phyloP scores from a whole-genome alignment of 2,113 vertebrate genomes.

The Sapajus apella region DNA sequence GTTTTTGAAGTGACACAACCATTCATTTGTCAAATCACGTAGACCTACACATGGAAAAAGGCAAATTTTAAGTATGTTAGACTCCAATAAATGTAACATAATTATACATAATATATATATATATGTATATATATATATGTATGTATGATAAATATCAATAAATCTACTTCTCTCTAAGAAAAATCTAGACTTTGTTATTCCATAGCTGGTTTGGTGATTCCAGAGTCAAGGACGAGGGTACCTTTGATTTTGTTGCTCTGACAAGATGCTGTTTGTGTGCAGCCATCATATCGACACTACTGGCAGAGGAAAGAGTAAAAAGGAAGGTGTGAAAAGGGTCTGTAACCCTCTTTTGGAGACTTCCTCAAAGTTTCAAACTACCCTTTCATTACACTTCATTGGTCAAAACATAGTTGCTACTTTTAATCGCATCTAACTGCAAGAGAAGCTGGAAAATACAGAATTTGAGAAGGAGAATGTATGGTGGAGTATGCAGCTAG shows the following conservation, averaged over 20 bases:
- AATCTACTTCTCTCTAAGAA: neutral
- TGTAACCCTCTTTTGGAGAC: neutral
- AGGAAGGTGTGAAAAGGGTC: neutral
- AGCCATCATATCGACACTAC: neutral
- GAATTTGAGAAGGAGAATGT: neutral
- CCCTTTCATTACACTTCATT: neutral
- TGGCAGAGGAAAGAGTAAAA: neutral
- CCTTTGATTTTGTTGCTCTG: neutral
- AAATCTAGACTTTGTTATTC: neutral
- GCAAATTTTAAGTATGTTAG: neutral
- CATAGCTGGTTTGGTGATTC: neutral
- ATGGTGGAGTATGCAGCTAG: neutral
- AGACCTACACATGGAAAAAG: neutral
- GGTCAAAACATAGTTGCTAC: neutral
- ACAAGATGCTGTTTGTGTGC: neutral
- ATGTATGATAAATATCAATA: too few species aligned
- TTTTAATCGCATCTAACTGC: neutral
- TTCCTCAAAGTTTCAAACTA: neutral
- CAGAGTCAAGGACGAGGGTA: neutral
- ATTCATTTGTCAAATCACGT: conserved; percentile 8
- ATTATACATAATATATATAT: neutral
- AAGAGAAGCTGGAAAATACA: neutral
- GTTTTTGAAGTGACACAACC: neutral
- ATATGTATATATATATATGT: neutral
- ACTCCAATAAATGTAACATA: neutral